Evolutionary conservation across 2,113 vertebrate genomes (phyloP), one percentile per base, ranked within the genome.

Genomic region (Formicarius rufipectus): DNA sequence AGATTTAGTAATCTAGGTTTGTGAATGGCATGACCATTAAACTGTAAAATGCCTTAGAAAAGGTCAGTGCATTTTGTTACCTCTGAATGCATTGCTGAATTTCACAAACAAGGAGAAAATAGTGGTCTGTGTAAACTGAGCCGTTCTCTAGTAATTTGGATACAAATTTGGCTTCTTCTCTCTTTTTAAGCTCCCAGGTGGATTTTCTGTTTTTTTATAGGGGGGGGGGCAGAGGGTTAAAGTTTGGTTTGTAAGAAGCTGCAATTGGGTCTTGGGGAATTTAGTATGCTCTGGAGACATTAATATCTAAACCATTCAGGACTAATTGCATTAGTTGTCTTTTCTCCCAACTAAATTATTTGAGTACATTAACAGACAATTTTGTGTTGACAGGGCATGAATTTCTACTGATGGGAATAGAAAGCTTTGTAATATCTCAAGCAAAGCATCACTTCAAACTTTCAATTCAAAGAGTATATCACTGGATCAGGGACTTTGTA

Each of bases 351-450:
- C 64, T 91, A 95, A 86, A 89, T 94, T 91, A 91, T 93, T 84
- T 73, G 74, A 84, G 52, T 76, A 93, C 72, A 59, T 97, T 96
- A 96, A 91, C 95, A 96, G 88, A 95, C 91, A 95, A 89, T 96
- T 95, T 97, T 95, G 80, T 96, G 75, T 96, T 97, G 96, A 96
- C 86, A 89, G 84, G 84, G 84, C 84, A 84, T 80, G 68, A 84
- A 78, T 97, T 95, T 95, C 69, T 95, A 67, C 63, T 87, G 89
- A 94, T 93, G 81, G 72, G 86, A 95, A 91, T 93, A 72, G 63
- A 95, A 94, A 84, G 76, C 95, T 95, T 94, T 95, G 53, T 92
- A 89, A 89, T 86, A 95, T 97, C 81, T 86, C 79, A 89, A 76
- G 90, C 52, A 96, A 94, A 97, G 77, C 68, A 94, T 87, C 68